Evolutionary conservation across 2,113 vertebrate genomes (phyloP), one percentile per base, ranked within the genome.

Genomic region (Calonectris borealis): DNA sequence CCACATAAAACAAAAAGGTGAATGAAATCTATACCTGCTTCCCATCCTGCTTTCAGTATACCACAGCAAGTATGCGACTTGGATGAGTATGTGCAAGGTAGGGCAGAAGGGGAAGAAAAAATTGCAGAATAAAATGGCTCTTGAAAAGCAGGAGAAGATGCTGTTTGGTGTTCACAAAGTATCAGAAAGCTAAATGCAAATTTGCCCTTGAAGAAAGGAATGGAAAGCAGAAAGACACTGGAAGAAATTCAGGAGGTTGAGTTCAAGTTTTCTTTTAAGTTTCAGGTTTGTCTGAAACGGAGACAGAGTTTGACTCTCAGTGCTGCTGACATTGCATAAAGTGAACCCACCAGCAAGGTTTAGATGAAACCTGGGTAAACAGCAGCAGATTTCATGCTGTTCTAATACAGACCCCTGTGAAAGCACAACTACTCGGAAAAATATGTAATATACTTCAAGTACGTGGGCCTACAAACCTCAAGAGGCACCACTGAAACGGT

Each of bases 351-450:
- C 71, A 58, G 93, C 32, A 88, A 82, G 88, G 94, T 89, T 96
- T 93, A 94, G 90, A 94, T 94, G 82, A 96, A 97, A 95, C 83
- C 61, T 20, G 34, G 87, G 91, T 91, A 96, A 97, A 95, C 94
- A 97, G 93, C 91, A 95, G 83, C 85, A 96, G 87, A 94, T 96
- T 96, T 96, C 97, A 94, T 80, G 96, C 96, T 96, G 97, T 95
- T 98, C 96, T 97, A 96, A 97, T 96, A 93, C 82, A 92, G 95
- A 96, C 83, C 93, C 86, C 88, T 84, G 86, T 92, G 93, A 96
- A 96, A 96, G 79, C 83, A 93, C 80, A 95, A 97, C 93, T 93
- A 54, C 27, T 95, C n/a, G 13, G 83, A 96, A 96, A 78, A 93
- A 87, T 90, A 66, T 70, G 80, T 89, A 97, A 98, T 96, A 95